Conservation (phyloP, 2,888 invertebrate genomes). For the Acheta domesticus region DNA sequence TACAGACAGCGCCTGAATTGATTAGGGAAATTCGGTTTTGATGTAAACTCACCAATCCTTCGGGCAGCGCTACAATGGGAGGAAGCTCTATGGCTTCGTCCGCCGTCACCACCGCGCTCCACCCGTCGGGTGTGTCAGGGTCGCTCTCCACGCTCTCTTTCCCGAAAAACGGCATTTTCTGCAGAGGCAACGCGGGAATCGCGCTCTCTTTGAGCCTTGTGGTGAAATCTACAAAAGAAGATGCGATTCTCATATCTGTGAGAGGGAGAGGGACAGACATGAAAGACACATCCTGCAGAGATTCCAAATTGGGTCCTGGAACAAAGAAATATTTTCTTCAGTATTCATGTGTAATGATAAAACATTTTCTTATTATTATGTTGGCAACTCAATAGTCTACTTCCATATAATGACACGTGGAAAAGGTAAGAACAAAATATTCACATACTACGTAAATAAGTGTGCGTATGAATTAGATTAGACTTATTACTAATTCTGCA, state of each 20-base stretch:
- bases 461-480: too few relatives aligned
- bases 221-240: slow-evolving; percentile 46
- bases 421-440: too few relatives aligned
- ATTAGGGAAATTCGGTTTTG: too few relatives aligned
- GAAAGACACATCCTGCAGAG: slow-evolving; percentile 19
- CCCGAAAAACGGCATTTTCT: slow-evolving; percentile 40
- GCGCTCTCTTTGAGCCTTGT: slow-evolving; percentile 47
- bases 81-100: slow-evolving; percentile 75
- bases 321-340: neutral
- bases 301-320: neutral
- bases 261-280: slow-evolving; percentile 31
- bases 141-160: neutral
- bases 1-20: too few relatives aligned
- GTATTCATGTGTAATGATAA: too few relatives aligned
- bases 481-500: too few relatives aligned
- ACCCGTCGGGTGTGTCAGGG: neutral
- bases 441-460: too few relatives aligned
- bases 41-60: slow-evolving; percentile 27
- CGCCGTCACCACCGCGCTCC: slow-evolving; percentile 50
- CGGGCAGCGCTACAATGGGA: slow-evolving; percentile 50
- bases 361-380: too few relatives aligned
- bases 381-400: too few relatives aligned
- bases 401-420: too few relatives aligned
- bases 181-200: slow-evolving; percentile 46
- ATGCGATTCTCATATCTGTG: slow-evolving; percentile 30